Evolutionary conservation across 2,113 vertebrate species (phyloP).

Genomic region (Rhabdornis inornatus): DNA sequence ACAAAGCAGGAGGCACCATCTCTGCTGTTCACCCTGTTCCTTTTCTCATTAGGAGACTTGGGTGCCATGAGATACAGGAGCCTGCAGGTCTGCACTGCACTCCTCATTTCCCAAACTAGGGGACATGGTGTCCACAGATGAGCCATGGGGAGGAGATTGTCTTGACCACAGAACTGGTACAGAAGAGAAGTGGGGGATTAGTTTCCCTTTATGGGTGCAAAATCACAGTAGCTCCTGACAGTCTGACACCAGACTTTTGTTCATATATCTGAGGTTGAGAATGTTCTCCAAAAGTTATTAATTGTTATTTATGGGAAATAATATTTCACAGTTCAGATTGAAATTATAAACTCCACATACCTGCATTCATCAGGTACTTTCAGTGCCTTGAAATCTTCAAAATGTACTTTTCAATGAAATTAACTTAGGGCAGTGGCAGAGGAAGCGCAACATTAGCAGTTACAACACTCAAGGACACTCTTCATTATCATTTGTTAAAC

Average conservation of each 20-base stretch:
- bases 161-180: neutral
- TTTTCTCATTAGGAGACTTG: neutral
- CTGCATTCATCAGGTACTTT: neutral
- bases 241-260: neutral
- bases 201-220: neutral
- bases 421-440: neutral
- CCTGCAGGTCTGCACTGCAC: neutral
- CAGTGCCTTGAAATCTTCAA: neutral
- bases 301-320: neutral
- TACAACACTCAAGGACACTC: neutral
- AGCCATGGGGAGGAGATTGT: neutral
- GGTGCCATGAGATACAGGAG: neutral
- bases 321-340: neutral
- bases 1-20: neutral
- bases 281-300: neutral
- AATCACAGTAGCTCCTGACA: neutral
- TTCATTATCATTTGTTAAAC: neutral
- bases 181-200: fast-evolving
- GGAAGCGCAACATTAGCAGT: neutral
- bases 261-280: neutral
- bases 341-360: neutral
- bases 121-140: neutral
- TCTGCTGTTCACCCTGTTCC: neutral
- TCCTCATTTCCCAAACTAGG: neutral
- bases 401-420: neutral